A percentile compares a stretch with the other conserved stretches of the same genome.
phyloP scores from a whole-genome alignment of 2,888 invertebrate species.

The Nysson spinosus region DNA sequence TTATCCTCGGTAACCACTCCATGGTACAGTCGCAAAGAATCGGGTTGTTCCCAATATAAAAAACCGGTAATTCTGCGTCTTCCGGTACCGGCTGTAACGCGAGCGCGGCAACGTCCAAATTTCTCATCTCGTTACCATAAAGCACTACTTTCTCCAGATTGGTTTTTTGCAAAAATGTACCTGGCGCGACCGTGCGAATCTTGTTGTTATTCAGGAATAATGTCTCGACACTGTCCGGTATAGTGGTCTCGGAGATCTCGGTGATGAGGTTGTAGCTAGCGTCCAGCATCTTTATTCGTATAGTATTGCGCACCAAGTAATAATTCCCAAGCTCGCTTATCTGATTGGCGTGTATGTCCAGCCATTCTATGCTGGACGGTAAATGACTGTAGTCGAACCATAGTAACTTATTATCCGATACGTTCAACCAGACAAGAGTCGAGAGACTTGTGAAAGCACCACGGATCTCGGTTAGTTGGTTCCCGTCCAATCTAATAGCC shows the following conservation, averaged over 20 bases:
- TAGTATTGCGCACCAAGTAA: conserved; percentile 82
- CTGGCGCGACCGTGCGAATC: conserved; percentile 84
- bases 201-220: conserved; percentile 86
- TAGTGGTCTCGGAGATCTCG: conserved; percentile 83
- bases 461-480: conserved; percentile 87
- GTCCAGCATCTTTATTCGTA: conserved; percentile 87
- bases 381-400: conserved; percentile 91
- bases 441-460: conserved; percentile 87
- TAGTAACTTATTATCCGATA: conserved; percentile 87
- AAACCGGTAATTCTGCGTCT: conserved; percentile 85
- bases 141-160: conserved; percentile 87
- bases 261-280: conserved; percentile 86
- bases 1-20: conserved; percentile 91
- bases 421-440: conserved; percentile 88
- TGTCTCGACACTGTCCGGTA: conserved; percentile 86
- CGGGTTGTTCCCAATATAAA: conserved; percentile 90
- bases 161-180: conserved; percentile 84
- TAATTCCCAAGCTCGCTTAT: conserved; percentile 87
- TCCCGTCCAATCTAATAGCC: conserved; percentile 87
- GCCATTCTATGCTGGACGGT: conserved; percentile 86
- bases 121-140: conserved; percentile 85
- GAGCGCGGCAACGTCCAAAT: conserved; percentile 85
- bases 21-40: conserved; percentile 91
- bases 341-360: conserved; percentile 89
- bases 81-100: conserved; percentile 83